A percentile compares a stretch with the other conserved stretches of the same genome.
These are phyloP conservation scores for Melipona beecheii DNA, from an alignment of 2,888 invertebrate species.

Conservation along the genomic window DNA sequence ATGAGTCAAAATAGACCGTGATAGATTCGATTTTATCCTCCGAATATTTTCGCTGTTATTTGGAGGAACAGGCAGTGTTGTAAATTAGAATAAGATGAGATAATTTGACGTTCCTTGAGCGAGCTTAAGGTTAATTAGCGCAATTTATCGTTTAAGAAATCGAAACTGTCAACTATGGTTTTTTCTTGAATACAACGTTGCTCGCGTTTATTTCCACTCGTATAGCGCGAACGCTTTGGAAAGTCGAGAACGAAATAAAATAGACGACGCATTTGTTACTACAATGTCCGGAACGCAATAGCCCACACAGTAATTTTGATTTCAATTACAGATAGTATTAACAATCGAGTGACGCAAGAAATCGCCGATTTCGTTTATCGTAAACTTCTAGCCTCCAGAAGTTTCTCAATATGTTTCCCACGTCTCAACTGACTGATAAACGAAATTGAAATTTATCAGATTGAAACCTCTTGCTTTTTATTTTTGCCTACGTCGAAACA, in stretches of 20 bases:
- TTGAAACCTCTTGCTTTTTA: not conserved
- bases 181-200: constrained; percentile 12
- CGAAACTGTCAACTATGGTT: constrained; percentile 27
- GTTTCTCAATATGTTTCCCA: not conserved
- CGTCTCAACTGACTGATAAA: not conserved
- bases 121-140: constrained; percentile 48
- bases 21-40: not conserved
- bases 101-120: constrained; percentile 36
- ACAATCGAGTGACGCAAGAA: constrained; percentile 12
- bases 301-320: constrained; percentile 17
- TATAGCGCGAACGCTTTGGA: not conserved
- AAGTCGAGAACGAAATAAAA: constrained; percentile 9
- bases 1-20: no score
- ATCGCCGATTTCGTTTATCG: not conserved
- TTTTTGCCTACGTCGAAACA: not conserved
- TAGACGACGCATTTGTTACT: constrained; percentile 5
- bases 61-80: not conserved
- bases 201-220: not conserved
- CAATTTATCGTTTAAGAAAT: constrained; percentile 58
- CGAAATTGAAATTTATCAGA: not conserved
- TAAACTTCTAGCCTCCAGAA: not conserved
- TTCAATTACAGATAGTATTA: constrained; percentile 5
- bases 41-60: constrained; percentile 4
- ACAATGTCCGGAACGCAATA: not conserved
- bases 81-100: constrained; percentile 48